phyloP scores from a whole-genome alignment of 1,140 invertebrate species.

The Aphis gossypii region DNA sequence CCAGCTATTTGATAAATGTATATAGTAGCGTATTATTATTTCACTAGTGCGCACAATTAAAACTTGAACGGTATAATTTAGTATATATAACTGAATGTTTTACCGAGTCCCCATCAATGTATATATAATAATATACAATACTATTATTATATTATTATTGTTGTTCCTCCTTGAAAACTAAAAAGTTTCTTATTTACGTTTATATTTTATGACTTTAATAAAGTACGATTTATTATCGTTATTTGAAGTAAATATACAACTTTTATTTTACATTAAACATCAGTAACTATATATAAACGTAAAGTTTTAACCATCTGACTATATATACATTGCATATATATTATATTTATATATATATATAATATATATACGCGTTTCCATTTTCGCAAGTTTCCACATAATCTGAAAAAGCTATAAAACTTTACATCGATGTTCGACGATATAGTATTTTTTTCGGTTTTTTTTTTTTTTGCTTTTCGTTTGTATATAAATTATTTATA shows the following conservation, averaged over 20 bases:
- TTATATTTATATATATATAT: neutral
- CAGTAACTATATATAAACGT: constrained; percentile 29
- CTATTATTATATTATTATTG: neutral
- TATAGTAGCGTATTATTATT: neutral
- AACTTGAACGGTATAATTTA: constrained; percentile 7
- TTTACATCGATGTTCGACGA: constrained; percentile 51
- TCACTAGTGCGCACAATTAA: neutral
- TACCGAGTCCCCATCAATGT: constrained; percentile 17
- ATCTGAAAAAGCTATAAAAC: constrained; percentile 50
- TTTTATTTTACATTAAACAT: constrained; percentile 53
- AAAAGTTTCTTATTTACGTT: constrained; percentile 56
- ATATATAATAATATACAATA: neutral
- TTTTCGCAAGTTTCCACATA: constrained; percentile 52
- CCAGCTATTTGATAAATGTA: neutral
- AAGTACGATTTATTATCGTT: constrained; percentile 50
- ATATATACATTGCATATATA: neutral
- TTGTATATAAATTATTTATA: constrained; percentile 41
- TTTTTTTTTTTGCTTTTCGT: neutral
- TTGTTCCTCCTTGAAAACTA: constrained; percentile 34
- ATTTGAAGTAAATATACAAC: constrained; percentile 46
- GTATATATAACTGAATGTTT: constrained; percentile 20
- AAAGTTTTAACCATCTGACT: constrained; percentile 42
- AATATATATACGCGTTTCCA: neutral
- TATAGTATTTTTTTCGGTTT: neutral
- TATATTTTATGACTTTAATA: constrained; percentile 56